Conservation (phyloP, 2,888 invertebrate genomes). For the Erebia palarica region DNA sequence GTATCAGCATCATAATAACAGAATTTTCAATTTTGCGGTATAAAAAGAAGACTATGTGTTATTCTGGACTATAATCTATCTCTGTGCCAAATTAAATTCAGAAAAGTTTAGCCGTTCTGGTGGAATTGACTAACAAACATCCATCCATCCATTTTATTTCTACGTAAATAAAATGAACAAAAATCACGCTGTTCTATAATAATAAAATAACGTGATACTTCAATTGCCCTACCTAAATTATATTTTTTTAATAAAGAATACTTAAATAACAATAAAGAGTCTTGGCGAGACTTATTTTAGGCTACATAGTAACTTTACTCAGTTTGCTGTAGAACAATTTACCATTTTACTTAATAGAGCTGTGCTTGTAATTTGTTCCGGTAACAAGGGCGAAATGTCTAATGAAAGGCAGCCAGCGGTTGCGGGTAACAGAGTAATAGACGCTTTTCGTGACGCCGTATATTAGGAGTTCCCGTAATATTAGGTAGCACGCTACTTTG, state of each 20-base stretch:
- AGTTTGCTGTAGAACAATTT: constrained; percentile 36
- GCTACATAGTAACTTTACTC: constrained; percentile 22
- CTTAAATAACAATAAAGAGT: background rate
- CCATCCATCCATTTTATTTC: no score
- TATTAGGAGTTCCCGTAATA: constrained; percentile 54
- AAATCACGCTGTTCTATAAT: no score
- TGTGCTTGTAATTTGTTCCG: constrained; percentile 54
- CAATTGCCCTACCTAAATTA: background rate
- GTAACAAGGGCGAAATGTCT: constrained; percentile 55
- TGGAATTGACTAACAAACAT: no score
- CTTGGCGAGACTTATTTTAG: constrained; percentile 24
- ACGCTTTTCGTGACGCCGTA: constrained; percentile 60
- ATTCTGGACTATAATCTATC: no score
- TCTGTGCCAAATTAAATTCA: no score
- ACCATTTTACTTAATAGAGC: constrained; percentile 49
- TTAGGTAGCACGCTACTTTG: constrained; percentile 55
- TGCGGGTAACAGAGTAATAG: constrained; percentile 63
- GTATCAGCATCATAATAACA: no score
- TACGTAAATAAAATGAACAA: no score
- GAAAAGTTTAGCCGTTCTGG: no score
- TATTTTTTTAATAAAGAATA: no score
- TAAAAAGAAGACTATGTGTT: no score
- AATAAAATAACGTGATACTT: background rate
- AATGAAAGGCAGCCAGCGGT: constrained; percentile 57
- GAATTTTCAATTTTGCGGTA: no score